Evolutionary conservation across 2,113 vertebrate genomes (phyloP).

Genomic region (Psilopsiagon aymara): DNA sequence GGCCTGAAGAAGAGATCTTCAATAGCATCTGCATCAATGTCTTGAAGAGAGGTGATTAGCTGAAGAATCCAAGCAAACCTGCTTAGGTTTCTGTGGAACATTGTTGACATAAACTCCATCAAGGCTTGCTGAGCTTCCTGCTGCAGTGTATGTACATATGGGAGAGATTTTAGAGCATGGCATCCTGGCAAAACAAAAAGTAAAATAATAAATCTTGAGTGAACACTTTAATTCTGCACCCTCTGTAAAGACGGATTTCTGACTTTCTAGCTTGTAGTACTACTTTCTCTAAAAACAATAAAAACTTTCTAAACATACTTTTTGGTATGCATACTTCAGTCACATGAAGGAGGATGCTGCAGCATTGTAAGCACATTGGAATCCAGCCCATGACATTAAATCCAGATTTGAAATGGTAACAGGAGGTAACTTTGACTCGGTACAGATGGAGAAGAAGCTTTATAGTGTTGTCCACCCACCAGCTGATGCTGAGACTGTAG

Average conservation of each 20-base stretch:
- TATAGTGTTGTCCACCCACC: neutral
- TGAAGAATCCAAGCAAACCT: constrained; percentile 48
- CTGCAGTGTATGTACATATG: constrained; percentile 52
- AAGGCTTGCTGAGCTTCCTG: constrained; percentile 51
- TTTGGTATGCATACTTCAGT: neutral
- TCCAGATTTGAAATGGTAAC: neutral
- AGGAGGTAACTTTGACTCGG: neutral
- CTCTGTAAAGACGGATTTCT: neutral
- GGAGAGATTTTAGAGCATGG: constrained; percentile 1
- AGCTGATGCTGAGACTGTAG: neutral
- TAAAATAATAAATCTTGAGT: neutral
- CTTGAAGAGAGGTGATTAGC: neutral
- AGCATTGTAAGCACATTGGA: neutral
- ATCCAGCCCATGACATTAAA: neutral
- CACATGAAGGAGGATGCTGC: neutral
- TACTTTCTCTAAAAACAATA: neutral
- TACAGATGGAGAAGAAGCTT: neutral
- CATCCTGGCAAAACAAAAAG: constrained; percentile 22
- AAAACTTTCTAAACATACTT: neutral
- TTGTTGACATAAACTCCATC: constrained; percentile 28
- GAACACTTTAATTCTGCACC: neutral
- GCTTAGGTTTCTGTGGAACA: neutral
- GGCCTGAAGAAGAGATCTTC: constrained; percentile 63
- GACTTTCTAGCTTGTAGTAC: neutral
- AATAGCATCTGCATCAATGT: neutral